phyloP scores from a whole-genome alignment of 2,888 invertebrate species.

The Melieria omissa region DNA sequence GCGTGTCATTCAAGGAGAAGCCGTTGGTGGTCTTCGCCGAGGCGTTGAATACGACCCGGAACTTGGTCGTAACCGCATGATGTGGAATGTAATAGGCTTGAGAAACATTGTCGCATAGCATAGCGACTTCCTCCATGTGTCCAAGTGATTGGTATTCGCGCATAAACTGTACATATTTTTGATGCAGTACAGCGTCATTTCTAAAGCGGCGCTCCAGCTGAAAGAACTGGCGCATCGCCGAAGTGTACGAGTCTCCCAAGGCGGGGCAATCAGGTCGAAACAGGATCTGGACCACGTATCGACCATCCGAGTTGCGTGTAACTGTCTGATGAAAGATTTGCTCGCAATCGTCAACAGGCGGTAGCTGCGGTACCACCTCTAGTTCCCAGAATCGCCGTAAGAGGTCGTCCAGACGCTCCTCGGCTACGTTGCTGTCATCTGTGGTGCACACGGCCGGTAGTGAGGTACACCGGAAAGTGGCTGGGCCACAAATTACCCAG shows the following conservation, averaged over 20 bases:
- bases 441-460: slow-evolving; percentile 2
- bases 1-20: slow-evolving; percentile 28
- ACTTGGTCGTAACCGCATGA: slow-evolving; percentile 22
- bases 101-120: not conserved
- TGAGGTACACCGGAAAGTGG: slow-evolving; percentile 9
- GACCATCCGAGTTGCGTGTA: slow-evolving; percentile 22
- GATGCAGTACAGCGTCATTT: not conserved
- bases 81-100: slow-evolving; percentile 34
- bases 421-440: not conserved
- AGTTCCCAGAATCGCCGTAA: slow-evolving; percentile 36
- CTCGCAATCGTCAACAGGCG: slow-evolving; percentile 14
- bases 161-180: slow-evolving; percentile 15
- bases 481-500: slow-evolving; percentile 37
- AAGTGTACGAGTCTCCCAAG: slow-evolving; percentile 19
- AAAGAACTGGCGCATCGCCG: slow-evolving; percentile 21
- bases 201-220: slow-evolving; percentile 24
- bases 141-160: slow-evolving; percentile 2
- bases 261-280: slow-evolving; percentile 20
- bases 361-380: slow-evolving; percentile 22
- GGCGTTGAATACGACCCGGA: slow-evolving; percentile 35
- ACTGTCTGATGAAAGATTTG: slow-evolving; percentile 23
- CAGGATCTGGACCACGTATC: slow-evolving; percentile 30
- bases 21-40: slow-evolving; percentile 23
- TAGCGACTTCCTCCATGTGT: slow-evolving; percentile 19
- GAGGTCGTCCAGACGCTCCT: slow-evolving; percentile 26